Percentiles rank a stretch among this genome's conserved stretches.
Conservation (phyloP, 2,113 vertebrate genomes). For the Neotoma lepida region DNA sequence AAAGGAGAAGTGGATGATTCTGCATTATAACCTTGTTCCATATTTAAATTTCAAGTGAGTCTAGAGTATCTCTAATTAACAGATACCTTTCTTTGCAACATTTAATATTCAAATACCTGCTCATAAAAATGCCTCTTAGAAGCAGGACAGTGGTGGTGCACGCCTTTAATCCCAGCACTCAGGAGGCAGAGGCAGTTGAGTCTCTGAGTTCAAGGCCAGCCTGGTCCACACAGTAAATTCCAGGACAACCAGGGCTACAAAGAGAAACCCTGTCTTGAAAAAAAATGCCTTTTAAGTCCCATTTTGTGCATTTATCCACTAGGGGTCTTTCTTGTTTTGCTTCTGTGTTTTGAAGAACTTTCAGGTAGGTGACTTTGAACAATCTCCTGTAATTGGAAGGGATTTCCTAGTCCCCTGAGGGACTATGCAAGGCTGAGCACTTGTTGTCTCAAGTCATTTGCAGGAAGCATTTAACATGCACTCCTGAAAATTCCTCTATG, state of each 20-base stretch:
- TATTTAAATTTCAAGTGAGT: constrained; percentile 43
- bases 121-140: constrained; percentile 18
- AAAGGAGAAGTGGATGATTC: neutral
- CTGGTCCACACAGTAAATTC: too few relatives aligned
- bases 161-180: too few relatives aligned
- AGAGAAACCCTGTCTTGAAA: too few relatives aligned
- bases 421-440: neutral
- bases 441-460: constrained; percentile 19
- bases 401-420: neutral
- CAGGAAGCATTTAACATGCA: neutral
- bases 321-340: constrained; percentile 36
- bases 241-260: too few relatives aligned
- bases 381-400: constrained; percentile 51
- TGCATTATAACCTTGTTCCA: neutral
- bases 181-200: too few relatives aligned
- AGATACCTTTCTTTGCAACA: constrained; percentile 41
- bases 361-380: constrained; percentile 55
- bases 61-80: neutral
- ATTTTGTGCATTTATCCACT: constrained; percentile 38
- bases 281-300: constrained; percentile 2
- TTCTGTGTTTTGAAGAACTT: constrained; percentile 58
- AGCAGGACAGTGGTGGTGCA: too few relatives aligned
- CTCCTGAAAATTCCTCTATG: constrained; percentile 14
- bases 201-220: too few relatives aligned
- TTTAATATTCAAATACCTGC: constrained; percentile 58